These are phyloP conservation scores for Hippocampus comes DNA, from an alignment of 2,113 vertebrate genomes.

Conservation along the genomic window DNA sequence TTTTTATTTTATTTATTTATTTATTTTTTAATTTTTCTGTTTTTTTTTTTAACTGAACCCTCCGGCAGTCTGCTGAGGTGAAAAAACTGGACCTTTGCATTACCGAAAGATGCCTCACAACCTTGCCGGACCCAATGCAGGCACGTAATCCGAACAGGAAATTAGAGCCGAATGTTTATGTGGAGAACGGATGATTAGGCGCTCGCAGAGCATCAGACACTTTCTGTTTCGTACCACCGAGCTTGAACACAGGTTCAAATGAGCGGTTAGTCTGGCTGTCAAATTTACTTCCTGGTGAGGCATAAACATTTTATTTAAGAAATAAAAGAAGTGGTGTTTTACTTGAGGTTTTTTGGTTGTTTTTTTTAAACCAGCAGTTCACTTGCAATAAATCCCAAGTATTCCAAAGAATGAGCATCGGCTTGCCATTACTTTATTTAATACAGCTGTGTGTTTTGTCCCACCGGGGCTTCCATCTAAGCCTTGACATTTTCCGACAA, in stretches of 20 bases:
- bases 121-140: neutral
- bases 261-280: slow-evolving; percentile 11
- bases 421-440: neutral
- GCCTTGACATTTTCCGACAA: slow-evolving; percentile 75
- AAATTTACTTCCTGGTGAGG: slow-evolving; percentile 25
- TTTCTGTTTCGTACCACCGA: slow-evolving; percentile 29
- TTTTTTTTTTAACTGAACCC: neutral
- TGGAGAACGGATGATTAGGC: slow-evolving; percentile 56
- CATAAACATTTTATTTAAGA: slow-evolving; percentile 15
- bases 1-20: too few species aligned
- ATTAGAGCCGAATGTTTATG: slow-evolving; percentile 64
- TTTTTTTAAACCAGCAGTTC: neutral
- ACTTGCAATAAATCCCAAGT: neutral
- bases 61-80: neutral
- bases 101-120: neutral
- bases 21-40: too few species aligned
- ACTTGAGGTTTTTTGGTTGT: neutral
- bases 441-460: slow-evolving; percentile 59
- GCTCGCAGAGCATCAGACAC: slow-evolving; percentile 50
- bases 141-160: slow-evolving; percentile 65
- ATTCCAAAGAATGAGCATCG: neutral
- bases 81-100: neutral
- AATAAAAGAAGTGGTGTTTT: slow-evolving; percentile 17
- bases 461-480: slow-evolving; percentile 63
- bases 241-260: neutral